These are phyloP conservation scores for Corbicula japonica DNA, from an alignment of 2,888 invertebrate genomes.

Conservation along the genomic window DNA sequence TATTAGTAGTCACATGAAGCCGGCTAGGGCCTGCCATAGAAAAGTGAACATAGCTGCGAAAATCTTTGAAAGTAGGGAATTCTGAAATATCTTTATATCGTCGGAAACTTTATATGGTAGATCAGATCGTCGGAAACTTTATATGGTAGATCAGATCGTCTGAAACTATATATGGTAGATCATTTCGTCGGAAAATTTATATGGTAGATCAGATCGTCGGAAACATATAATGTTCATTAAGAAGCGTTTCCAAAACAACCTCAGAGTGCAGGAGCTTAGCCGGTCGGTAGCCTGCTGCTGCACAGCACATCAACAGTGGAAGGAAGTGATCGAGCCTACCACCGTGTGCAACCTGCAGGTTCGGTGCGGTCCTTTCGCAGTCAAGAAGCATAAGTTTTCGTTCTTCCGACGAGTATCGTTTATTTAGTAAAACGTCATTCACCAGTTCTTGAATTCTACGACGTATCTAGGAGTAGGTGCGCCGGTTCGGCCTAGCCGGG, in stretches of 20 bases:
- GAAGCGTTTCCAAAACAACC: conserved; percentile 46
- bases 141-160: conserved; percentile 38
- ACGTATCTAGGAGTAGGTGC: conserved; percentile 50
- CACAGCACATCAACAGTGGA: conserved; percentile 69
- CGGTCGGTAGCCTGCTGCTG: conserved; percentile 69
- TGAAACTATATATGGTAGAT: no score
- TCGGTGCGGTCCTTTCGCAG: conserved; percentile 43
- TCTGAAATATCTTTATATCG: no score
- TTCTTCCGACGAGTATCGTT: conserved; percentile 59
- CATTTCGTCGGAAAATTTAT: no score
- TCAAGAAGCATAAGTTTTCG: conserved; percentile 61
- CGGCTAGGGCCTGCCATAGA: no score
- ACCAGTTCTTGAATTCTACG: conserved; percentile 60
- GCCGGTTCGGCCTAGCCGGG: conserved; percentile 2
- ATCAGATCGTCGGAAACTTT: neutral
- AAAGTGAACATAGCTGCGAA: no score
- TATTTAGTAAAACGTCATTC: conserved; percentile 67
- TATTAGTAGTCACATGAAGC: no score
- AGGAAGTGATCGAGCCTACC: conserved; percentile 72
- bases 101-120: no score
- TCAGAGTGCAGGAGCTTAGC: conserved; percentile 68
- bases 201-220: neutral
- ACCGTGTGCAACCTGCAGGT: conserved; percentile 68
- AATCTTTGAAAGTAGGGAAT: no score
- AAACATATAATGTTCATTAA: conserved; percentile 39